Percentiles rank a stretch among this genome's conserved stretches.
phyloP scores from a whole-genome alignment of 2,797 vertebrate genomes.

The Scolopax bukidnonensis region DNA sequence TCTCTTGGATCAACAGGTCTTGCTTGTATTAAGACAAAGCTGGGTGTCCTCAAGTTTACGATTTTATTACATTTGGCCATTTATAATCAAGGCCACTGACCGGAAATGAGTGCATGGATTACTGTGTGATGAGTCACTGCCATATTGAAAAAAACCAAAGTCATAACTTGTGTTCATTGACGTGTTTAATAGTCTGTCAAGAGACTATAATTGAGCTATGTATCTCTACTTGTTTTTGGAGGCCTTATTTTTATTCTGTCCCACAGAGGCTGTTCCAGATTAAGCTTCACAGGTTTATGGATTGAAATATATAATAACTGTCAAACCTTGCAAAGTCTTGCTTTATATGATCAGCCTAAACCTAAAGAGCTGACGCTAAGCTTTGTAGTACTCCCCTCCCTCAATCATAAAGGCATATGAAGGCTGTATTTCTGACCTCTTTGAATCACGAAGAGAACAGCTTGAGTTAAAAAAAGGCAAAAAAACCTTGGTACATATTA shows the following conservation, averaged over 20 bases:
- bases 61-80: not conserved
- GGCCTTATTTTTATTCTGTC: not conserved
- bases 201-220: not conserved
- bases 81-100: slow-evolving; percentile 7
- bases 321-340: not conserved
- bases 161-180: slow-evolving; percentile 11
- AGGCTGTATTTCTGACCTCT: not conserved
- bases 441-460: not conserved
- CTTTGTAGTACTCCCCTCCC: not conserved
- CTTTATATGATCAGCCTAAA: not conserved
- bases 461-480: not conserved
- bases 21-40: not conserved
- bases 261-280: not conserved
- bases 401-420: not conserved
- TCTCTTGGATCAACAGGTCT: not conserved
- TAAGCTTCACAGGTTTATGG: not conserved
- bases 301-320: not conserved
- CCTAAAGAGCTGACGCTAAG: not conserved
- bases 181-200: not conserved
- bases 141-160: not conserved
- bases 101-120: slow-evolving; percentile 19
- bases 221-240: not conserved
- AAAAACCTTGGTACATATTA: not conserved
- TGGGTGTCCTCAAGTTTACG: not conserved
- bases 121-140: slow-evolving; percentile 36